These are phyloP conservation scores for Eristalis arbustorum DNA, from an alignment of 2,888 invertebrate genomes.

Conservation along the genomic window DNA sequence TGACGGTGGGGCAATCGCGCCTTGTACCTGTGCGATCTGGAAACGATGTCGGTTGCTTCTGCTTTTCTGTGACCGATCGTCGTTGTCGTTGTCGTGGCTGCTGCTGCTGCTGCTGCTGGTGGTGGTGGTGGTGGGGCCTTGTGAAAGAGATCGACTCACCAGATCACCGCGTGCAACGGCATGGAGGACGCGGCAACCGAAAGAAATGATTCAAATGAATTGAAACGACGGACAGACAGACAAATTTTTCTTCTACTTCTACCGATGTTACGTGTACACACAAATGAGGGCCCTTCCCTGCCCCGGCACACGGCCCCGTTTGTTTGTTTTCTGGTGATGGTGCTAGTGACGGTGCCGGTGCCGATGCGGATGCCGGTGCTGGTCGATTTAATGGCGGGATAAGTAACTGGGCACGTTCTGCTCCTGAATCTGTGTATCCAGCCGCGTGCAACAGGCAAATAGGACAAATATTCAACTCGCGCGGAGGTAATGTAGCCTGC, in stretches of 20 bases:
- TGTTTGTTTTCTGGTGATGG: slow-evolving; percentile 25
- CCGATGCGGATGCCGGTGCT: not conserved
- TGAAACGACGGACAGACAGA: slow-evolving; percentile 66
- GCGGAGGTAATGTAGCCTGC: not conserved
- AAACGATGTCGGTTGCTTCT: slow-evolving; percentile 64
- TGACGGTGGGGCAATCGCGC: slow-evolving; percentile 51
- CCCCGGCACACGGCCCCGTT: not conserved
- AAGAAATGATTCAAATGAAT: slow-evolving; percentile 69
- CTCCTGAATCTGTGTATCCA: slow-evolving; percentile 18
- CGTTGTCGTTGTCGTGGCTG: not conserved
- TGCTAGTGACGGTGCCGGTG: not conserved
- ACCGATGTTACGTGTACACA: slow-evolving; percentile 41
- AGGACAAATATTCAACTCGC: slow-evolving; percentile 12
- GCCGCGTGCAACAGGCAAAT: slow-evolving; percentile 42
- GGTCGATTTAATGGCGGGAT: slow-evolving; percentile 55
- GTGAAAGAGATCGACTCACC: slow-evolving; percentile 43
- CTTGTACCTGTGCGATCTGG: slow-evolving; percentile 62
- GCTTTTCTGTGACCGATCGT: slow-evolving; percentile 22
- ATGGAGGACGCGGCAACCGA: slow-evolving; percentile 2
- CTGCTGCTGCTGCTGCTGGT: not conserved
- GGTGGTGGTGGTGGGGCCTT: slow-evolving; percentile 28
- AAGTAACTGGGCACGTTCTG: slow-evolving; percentile 55
- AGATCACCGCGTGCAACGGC: slow-evolving; percentile 37
- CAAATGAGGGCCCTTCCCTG: slow-evolving; percentile 51
- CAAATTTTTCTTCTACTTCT: slow-evolving; percentile 67